Evolutionary conservation across 2,113 vertebrate genomes (phyloP).

Genomic region (Natator depressus): DNA sequence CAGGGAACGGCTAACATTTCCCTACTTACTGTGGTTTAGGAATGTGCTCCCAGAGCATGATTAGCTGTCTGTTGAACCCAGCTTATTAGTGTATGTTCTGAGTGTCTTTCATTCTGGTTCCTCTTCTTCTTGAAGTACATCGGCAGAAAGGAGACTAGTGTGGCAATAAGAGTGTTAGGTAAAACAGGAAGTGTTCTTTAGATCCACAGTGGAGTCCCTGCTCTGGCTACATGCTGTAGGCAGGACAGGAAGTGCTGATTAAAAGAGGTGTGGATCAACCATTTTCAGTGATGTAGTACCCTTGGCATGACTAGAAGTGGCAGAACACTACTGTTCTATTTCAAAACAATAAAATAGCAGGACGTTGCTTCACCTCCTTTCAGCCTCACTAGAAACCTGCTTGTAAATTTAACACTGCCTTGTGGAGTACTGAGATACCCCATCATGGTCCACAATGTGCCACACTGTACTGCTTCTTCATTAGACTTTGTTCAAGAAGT

Average conservation of each 20-base stretch:
- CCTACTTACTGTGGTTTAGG: background rate
- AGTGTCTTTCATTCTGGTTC: background rate
- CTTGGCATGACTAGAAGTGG: background rate
- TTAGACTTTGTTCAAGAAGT: background rate
- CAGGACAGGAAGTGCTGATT: background rate
- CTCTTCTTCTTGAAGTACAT: background rate
- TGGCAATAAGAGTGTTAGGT: background rate
- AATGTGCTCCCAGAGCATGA: background rate
- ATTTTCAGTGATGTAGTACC: background rate
- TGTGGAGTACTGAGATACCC: background rate
- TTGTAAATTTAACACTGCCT: background rate
- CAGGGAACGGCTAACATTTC: background rate
- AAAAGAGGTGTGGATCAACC: background rate
- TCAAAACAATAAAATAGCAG: background rate
- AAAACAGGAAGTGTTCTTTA: background rate
- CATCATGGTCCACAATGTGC: fast-evolving
- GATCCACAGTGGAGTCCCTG: background rate
- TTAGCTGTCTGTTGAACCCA: background rate
- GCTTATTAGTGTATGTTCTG: background rate
- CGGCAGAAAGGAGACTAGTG: background rate
- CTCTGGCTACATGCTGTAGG: background rate
- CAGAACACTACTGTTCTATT: background rate
- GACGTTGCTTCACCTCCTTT: background rate
- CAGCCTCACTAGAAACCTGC: background rate
- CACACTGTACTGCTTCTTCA: background rate